Percentiles rank a stretch among this genome's conserved stretches.
phyloP scores from a whole-genome alignment of 2,797 vertebrate species.

The Acanthis flammea region DNA sequence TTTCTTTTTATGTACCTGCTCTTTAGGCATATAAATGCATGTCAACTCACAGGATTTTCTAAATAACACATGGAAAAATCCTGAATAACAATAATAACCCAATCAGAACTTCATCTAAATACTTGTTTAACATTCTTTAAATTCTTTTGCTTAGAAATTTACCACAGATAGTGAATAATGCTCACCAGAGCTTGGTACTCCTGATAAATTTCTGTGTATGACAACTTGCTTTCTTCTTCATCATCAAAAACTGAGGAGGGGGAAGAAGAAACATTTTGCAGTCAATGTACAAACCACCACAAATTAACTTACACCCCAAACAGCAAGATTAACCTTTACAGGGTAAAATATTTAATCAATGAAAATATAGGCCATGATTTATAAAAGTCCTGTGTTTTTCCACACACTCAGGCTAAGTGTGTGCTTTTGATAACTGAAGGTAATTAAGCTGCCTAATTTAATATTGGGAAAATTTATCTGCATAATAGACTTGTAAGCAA shows the following conservation, averaged over 20 bases:
- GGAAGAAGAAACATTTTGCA: neutral
- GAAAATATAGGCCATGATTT: neutral
- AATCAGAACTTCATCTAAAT: neutral
- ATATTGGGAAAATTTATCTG: neutral
- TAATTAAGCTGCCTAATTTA: neutral
- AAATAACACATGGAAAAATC: neutral
- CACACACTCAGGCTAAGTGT: neutral
- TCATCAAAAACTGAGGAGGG: constrained; percentile 90
- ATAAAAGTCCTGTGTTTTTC: neutral
- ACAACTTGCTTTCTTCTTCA: constrained; percentile 96
- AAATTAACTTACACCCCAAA: neutral
- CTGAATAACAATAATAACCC: neutral
- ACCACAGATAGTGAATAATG: neutral
- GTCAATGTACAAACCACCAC: neutral
- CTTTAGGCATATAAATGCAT: neutral
- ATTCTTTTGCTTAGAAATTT: neutral
- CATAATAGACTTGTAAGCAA: neutral
- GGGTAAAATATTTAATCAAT: neutral
- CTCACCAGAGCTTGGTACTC: constrained; percentile 96
- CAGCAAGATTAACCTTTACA: neutral
- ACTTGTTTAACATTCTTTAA: neutral
- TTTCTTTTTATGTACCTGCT: neutral
- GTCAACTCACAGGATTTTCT: neutral
- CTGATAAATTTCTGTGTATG: constrained; percentile 95
- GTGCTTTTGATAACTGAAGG: neutral